Base-by-base conservation (phyloP, 2,113 vertebrate species). In the Bujurquina vittata region DNA sequence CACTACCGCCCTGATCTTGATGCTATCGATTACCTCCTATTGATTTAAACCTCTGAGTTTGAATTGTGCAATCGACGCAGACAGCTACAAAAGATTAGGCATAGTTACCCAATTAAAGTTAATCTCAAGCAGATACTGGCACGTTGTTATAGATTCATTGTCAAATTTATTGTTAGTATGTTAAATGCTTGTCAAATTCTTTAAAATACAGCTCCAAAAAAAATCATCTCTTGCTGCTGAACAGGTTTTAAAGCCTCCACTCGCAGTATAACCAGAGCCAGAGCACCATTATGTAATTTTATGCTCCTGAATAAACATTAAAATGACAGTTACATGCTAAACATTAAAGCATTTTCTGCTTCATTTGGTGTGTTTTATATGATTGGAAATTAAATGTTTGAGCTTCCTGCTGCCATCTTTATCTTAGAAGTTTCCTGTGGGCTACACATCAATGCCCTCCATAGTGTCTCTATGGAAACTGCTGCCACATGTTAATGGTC, bases 401-500 rank as follows among this genome's bases (percentile, higher is more conserved):
- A 54, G 5, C 22, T 18, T 18, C 8, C 17, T 67, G 20, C 22
- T 86, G 80, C 18, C 46, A n/a, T 29, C 52, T 20, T 22, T 10
- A 62, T 31, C 54, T 72, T 33, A 20, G 31, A 33, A 29, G 20
- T 49, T 8, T 80, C 58, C 49, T 77, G 10, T 14, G 2, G 26
- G 43, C n/a, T 31, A 69, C 60, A 40, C 57, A 17, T 4, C 40
- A 43, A 31, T 75, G 55, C 6, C 23, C 22, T 22, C 3, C 23
- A 54, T 52, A 17, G 7, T 37, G 58, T 87, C 87, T 59, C 81
- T 63, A 74, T 83, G 77, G 76, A 22, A 81, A 90, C 81, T 59
- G 62, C 2, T 17, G 58, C 29, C 60, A 73, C 76, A 43, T 57
- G 80, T 49, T 65, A 26, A 11, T 9, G 3, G 18, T 92, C 87